phyloP scores from a whole-genome alignment of 2,888 invertebrate genomes.

The Tenthredo notha region DNA sequence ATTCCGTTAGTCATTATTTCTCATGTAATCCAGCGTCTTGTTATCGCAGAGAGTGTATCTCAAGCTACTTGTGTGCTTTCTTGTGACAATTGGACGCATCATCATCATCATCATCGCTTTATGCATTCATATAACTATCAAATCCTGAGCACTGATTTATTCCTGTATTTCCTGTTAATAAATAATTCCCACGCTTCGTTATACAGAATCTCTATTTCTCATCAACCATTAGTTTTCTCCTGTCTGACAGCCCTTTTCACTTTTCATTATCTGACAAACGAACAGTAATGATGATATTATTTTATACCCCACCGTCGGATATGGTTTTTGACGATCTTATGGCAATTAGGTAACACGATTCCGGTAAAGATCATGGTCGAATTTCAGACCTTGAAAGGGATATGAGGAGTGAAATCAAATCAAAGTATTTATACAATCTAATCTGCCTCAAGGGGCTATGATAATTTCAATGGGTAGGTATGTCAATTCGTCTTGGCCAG shows the following conservation, averaged over 20 bases:
- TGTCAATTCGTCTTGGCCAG: background rate
- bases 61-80: background rate
- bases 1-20: background rate
- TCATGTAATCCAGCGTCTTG: background rate
- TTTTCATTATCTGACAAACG: background rate
- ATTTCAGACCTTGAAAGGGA: background rate
- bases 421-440: background rate
- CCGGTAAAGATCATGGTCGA: conserved; percentile 22
- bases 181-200: background rate
- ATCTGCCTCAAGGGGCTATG: background rate
- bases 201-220: background rate
- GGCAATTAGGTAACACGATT: background rate
- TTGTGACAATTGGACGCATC: background rate
- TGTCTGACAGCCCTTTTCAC: background rate
- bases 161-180: conserved; percentile 8
- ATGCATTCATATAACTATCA: background rate
- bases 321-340: background rate
- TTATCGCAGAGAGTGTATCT: background rate
- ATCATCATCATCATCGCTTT: background rate
- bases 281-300: background rate
- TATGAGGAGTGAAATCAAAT: background rate
- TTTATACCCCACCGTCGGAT: background rate
- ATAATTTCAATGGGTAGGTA: too few species aligned
- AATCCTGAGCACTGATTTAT: background rate
- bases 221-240: background rate